phyloP scores from a whole-genome alignment of 2,113 vertebrate species.

The Dicentrarchus labrax region DNA sequence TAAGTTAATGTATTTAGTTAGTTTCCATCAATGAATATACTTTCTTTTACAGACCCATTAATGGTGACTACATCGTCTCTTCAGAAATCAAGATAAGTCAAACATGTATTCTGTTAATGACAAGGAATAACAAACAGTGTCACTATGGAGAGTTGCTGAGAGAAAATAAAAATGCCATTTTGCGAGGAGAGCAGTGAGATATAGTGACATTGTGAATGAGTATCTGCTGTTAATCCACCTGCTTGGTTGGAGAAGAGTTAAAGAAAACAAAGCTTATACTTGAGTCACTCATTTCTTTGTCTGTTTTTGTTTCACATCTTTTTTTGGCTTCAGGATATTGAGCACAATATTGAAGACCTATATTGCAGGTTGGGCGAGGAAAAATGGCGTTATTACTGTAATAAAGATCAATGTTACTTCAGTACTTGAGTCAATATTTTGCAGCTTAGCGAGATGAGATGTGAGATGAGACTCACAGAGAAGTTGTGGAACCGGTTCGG shows the following conservation, averaged over 20 bases:
- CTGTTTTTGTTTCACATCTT: slow-evolving; percentile 13
- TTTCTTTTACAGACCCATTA: not conserved
- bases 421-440: slow-evolving; percentile 38
- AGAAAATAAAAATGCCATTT: not conserved
- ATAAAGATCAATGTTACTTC: slow-evolving; percentile 43
- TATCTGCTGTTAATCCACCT: not conserved
- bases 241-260: not conserved
- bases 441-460: slow-evolving; percentile 26
- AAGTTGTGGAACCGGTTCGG: slow-evolving; percentile 33
- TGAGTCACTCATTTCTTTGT: not conserved
- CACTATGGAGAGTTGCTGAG: not conserved
- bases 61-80: not conserved
- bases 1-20: not conserved
- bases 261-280: slow-evolving; percentile 1
- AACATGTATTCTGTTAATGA: not conserved
- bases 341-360: slow-evolving; percentile 28
- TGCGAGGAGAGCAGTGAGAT: not conserved
- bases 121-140: not conserved
- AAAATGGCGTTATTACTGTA: slow-evolving; percentile 30
- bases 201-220: not conserved
- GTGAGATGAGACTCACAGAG: not conserved
- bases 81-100: not conserved
- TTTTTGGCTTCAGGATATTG: slow-evolving; percentile 22
- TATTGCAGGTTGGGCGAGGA: not conserved
- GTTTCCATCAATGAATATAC: not conserved